Conservation (phyloP, 2,888 invertebrate genomes). For the Tillus elongatus region DNA sequence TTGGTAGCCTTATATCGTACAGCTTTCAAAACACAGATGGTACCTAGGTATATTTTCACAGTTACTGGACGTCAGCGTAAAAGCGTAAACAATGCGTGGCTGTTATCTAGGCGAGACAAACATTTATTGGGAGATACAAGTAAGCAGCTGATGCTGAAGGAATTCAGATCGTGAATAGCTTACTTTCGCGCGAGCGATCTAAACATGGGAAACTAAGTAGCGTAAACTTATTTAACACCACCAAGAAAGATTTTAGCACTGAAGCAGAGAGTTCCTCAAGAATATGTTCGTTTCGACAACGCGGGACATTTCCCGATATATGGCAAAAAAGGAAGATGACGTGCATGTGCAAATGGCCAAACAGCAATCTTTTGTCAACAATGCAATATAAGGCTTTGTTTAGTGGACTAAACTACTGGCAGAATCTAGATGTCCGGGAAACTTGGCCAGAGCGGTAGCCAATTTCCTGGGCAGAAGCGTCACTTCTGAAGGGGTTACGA, state of each 20-base stretch:
- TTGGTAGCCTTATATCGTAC: constrained; percentile 10
- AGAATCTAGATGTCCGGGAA: no score
- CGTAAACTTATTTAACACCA: no score
- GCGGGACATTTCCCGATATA: no score
- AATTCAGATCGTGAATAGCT: neutral
- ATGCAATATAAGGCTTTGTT: no score
- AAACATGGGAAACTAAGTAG: neutral
- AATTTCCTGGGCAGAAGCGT: no score
- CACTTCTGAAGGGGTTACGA: no score
- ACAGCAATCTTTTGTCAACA: constrained; percentile 1
- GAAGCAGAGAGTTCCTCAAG: no score
- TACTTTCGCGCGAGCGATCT: neutral
- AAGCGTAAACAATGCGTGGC: constrained; percentile 11
- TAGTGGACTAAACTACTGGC: no score
- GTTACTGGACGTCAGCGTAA: constrained; percentile 8
- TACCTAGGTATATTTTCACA: constrained; percentile 10
- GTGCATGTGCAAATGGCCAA: constrained; percentile 1
- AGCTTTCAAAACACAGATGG: constrained; percentile 2
- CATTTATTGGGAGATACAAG: neutral
- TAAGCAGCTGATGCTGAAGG: constrained; percentile 3
- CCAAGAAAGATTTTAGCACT: no score
- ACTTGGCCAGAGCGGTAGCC: no score
- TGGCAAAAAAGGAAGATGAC: constrained; percentile 3
- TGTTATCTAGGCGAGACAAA: constrained; percentile 8
- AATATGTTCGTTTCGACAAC: no score